These are phyloP conservation scores for Oxystoma pomonae DNA, from an alignment of 2,888 invertebrate species.

Conservation along the genomic window DNA sequence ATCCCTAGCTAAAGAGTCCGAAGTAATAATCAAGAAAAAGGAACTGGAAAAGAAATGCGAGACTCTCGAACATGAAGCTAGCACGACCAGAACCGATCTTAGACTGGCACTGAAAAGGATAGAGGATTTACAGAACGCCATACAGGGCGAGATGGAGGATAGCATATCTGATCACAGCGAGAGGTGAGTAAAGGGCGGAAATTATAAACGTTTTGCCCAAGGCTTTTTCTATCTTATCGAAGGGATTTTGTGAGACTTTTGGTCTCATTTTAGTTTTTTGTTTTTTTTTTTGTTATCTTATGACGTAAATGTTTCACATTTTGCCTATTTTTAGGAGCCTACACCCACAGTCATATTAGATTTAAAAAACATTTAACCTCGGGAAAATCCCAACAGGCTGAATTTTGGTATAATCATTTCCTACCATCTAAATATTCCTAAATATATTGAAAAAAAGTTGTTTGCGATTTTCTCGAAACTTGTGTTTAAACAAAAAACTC, in stretches of 20 bases:
- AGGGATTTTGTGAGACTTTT: background rate
- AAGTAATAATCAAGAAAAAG: conserved; percentile 66
- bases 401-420: no score
- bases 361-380: no score
- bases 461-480: no score
- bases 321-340: no score
- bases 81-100: conserved; percentile 74
- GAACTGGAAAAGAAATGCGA: conserved; percentile 74
- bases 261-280: no score
- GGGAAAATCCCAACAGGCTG: no score
- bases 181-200: conserved; percentile 50
- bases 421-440: no score
- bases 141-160: conserved; percentile 75
- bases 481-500: no score
- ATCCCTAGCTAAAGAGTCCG: conserved; percentile 68
- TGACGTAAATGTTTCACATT: no score
- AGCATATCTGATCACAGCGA: conserved; percentile 67
- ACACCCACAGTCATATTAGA: no score
- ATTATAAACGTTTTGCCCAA: no score
- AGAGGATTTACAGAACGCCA: conserved; percentile 87
- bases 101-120: conserved; percentile 85
- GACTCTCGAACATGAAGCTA: conserved; percentile 65
- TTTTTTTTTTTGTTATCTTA: background rate
- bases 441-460: no score
- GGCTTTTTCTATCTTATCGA: conserved; percentile 2